Base-by-base conservation (phyloP, 1,140 invertebrate species). In the Drosophila ohnishii region DNA sequence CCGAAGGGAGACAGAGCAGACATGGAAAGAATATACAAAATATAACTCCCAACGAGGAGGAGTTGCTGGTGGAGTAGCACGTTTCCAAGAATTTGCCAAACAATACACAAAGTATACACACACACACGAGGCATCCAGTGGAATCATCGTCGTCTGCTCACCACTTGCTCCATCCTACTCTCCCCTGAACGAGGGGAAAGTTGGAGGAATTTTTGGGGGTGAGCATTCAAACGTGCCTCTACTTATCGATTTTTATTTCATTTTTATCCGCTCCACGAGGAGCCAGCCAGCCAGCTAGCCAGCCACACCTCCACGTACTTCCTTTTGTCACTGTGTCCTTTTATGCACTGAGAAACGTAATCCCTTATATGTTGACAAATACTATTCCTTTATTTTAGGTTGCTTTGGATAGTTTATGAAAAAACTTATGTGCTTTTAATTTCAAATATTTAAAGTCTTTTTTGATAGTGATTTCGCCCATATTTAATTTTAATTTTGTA, bases 171-270 rank as follows among this genome's bases (percentile, higher is more conserved):
- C 22, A 19, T 32, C 22, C 48, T 37, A 19, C 32, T 30, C 48
- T 37, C 10, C 30, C 50, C 28, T n/a, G 40, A 76, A 25, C 40
- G n/a, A 10, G 32, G 16, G 39, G 25, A 70, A 45, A 35, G 34
- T 48, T 45, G 30, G 53, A 16, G 53, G 35, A 19, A 22, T 53
- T 53, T 22, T 51, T 37, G 30, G 50, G 57, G 42, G 51, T 48
- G 65, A 83, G 58, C 48, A 79, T 76, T 72, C 56, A 87, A 87
- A 87, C 75, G 72, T 86, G 83, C 75, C 72, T 87, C 75, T 86
- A 77, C 79, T 87, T 87, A 87, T 87, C 83, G 83, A 87, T 87
- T 87, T 87, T 87, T 87, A 87, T 87, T 88, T 88, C 83, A 88
- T 87, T 87, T 87, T 87, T 88, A 87, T 87, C 83, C 75, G 75